Evolutionary conservation across 1,140 invertebrate species (phyloP), one percentile per base, ranked within the genome.

Genomic region (Halotydeus destructor): DNA sequence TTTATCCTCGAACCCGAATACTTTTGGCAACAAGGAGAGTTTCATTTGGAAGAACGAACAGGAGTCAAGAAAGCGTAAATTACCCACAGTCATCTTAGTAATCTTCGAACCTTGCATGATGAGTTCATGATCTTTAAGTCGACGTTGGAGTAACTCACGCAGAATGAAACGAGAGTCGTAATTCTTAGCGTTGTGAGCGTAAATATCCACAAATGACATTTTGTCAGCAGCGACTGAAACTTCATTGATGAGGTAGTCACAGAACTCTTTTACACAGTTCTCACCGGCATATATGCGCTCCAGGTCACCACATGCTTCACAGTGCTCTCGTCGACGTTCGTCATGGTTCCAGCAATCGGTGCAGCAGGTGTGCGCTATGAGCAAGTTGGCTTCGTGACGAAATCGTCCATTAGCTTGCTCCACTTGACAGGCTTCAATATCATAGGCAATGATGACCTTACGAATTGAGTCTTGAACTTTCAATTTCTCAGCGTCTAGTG

Each of bases 81-180:
- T 31, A 9, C 19, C 37, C 5, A 38, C 18, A 6, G 9, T 18
- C n/a, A 22, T 8, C 6, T 6, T 28, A 6, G 26, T 9, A 8
- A 38, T 38, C 11, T 26, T 22, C 11, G 11, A 8, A 9, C 37
- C 37, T 28, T 5, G 9, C 37, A 38, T 38, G 5, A 38, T 38
- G 6, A 38, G 6, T 8, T 38, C 16, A 24, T 8, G 19, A 6
- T 31, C 18, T 8, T 5, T 16, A 16, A 38, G 18, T 31, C 26
- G 19, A 6, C 37, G 37, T 18, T 38, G 5, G 11, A 28, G n/a
- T 6, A 38, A 26, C 5, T 38, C 37, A 9, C 26, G 6, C 5
- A 38, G 6, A 9, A 38, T 38, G 37, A 38, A 38, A 16, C 26
- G 37, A 24, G 6, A 31, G 22, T 38, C 37, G 16, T 38, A 38